Evolutionary conservation across 37 sponge, comb jelly and placozoan species (phyloP), one percentile per base, ranked within the genome.

Genomic region (Amphimedon queenslandica): DNA sequence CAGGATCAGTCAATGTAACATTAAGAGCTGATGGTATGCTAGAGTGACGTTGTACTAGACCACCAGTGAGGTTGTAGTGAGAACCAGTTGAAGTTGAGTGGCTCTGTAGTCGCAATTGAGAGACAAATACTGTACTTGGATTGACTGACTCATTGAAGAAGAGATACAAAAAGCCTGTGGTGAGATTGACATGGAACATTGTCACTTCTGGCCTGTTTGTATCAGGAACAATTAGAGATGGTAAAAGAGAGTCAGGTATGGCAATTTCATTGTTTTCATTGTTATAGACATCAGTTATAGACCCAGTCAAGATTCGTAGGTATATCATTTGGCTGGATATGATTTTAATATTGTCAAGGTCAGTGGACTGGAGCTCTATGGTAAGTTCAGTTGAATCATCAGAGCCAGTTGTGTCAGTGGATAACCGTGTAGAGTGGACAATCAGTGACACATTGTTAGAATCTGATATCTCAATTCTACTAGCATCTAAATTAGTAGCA

Each of bases 121-220:
- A 40, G n/a, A 84, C 18, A 32, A 74, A 69, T 21, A 88, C 39
- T 38, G 76, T 67, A 4, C 67, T 47, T 0, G 71, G 42, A 30
- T 95, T 83, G 0, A 88, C 38, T 5, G 86, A 72, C 66, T 95
- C 92, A 38, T 67, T 66, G 51, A 88, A 88, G 74, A 77, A 82
- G 27, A 95, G 73, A 28, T 47, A 67, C 13, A 95, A 37, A 2
- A 47, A 77, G 8, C 85, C 96, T 60, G 60, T 77, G 34, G 83
- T 64, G 31, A 91, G 82, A 66, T 95, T 87, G 51, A 91, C 51
- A 56, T 78, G 55, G 66, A 88, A 85, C 75, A 73, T 80, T 30
- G 68, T 10, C n/a, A 93, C 67, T 27, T 77, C 51, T 18, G 93
- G 93, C 21, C 69, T 55, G 36, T 63, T 80, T 2, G 47, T 73